phyloP scores from a whole-genome alignment of 1,140 invertebrate species.

The Theocolax elegans region DNA sequence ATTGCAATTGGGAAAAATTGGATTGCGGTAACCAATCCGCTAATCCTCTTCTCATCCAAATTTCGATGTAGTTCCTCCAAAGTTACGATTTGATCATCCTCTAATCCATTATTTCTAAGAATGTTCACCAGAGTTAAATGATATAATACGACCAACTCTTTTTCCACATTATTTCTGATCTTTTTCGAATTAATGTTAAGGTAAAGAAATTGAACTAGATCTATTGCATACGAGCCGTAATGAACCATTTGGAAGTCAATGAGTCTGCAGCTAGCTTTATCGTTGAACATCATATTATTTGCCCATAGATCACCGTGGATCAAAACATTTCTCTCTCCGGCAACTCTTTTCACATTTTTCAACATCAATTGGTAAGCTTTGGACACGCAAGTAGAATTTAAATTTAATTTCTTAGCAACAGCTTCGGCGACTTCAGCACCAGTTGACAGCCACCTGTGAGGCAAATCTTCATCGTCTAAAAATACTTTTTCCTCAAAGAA shows the following conservation, averaged over 20 bases:
- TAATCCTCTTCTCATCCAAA: background rate
- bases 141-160: background rate
- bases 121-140: background rate
- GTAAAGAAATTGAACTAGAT: background rate
- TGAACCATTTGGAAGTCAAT: slow-evolving; percentile 19
- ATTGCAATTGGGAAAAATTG: slow-evolving; percentile 11
- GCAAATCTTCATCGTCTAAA: background rate
- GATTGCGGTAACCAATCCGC: background rate
- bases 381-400: background rate
- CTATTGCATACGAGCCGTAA: background rate
- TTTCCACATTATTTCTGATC: background rate
- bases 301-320: slow-evolving; percentile 14
- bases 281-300: slow-evolving; percentile 12
- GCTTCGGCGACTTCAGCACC: slow-evolving; percentile 1
- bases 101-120: background rate
- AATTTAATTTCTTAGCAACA: background rate
- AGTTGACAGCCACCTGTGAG: slow-evolving; percentile 6
- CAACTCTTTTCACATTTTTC: background rate
- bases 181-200: background rate
- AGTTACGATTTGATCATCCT: background rate
- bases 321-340: background rate
- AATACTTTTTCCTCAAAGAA: background rate
- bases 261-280: background rate
- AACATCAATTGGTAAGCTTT: background rate
- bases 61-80: background rate